Evolutionary conservation across 2,113 vertebrate species (phyloP), one percentile per base, ranked within the genome.

Genomic region (Oceanites oceanicus): DNA sequence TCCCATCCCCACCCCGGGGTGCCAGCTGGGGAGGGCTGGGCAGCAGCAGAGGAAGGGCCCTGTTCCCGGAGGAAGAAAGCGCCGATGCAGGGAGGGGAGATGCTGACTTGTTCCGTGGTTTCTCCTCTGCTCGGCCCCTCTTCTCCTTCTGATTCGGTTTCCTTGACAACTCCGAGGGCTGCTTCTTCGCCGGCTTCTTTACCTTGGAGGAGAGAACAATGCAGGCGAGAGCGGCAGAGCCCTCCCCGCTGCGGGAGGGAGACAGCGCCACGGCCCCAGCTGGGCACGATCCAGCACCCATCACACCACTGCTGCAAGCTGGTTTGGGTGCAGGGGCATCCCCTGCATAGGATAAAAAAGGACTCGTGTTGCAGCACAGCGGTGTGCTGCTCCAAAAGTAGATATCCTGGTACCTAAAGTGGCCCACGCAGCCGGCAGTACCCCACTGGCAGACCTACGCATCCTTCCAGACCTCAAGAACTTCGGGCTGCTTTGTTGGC

Each of bases 91-190:
- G 19, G 47, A 45, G 61, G 15, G 74, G 16, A 70, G 92, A 63
- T 86, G 58, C 98, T 98, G 94, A 99, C 99, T 98, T 99, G 66
- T 97, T 95, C 95, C 98, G 98, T 21, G 98, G 96, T 84, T 98
- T 99, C 92, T 99, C 99, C 71, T 99, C 99, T 12, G 97, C 98
- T 47, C 98, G 97, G 63, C 98, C 98, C 75, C 98, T 98, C 95
- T 99, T 99, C 94, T 99, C 99, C 97, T 99, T 99, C 95, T 98
- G 98, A 92, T 97, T 98, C 2, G 97, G 94, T 95, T 98, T 99
- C 97, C 98, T 99, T 66, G 98, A 95, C 79, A 98, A 97, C 90
- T 99, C 99, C 0, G 96, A 79, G 72, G 96, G 76, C 27, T 90
- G 97, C 55, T 99, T 99, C 98, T 99, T 99, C 2, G 16, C 11